Conservation (phyloP, 1,140 invertebrate species). For the Megalopta genalis region DNA sequence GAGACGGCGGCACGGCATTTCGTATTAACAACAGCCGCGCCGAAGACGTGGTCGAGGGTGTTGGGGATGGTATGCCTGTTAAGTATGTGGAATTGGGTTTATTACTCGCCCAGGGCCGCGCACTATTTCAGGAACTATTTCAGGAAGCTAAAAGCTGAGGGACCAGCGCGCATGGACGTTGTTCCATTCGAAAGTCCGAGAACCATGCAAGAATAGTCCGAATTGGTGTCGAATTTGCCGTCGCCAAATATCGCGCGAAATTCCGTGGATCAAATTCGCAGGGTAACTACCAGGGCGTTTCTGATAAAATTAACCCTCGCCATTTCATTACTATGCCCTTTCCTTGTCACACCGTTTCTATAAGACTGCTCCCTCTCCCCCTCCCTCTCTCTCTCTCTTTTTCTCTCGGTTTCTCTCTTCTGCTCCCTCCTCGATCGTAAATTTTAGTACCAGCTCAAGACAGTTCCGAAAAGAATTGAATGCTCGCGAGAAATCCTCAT, state of each 20-base stretch:
- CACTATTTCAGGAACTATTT: slow-evolving; percentile 65
- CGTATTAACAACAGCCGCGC: slow-evolving; percentile 42
- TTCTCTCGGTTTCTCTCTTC: background rate
- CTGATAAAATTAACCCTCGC: slow-evolving; percentile 32
- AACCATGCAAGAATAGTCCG: slow-evolving; percentile 17
- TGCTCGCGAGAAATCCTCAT: background rate
- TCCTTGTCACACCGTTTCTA: background rate
- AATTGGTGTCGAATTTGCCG: slow-evolving; percentile 44
- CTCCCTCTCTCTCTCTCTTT: background rate
- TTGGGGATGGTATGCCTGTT: slow-evolving; percentile 55
- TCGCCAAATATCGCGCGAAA: slow-evolving; percentile 50
- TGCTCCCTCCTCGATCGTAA: background rate
- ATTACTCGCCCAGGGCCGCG: slow-evolving; percentile 55
- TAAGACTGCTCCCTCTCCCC: too few species aligned
- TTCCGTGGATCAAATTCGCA: slow-evolving; percentile 27
- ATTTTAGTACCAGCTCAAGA: background rate
- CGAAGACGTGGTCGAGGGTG: slow-evolving; percentile 33
- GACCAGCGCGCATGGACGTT: slow-evolving; percentile 15
- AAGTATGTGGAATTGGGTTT: slow-evolving; percentile 67
- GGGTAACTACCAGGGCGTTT: slow-evolving; percentile 27
- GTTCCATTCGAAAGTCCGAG: slow-evolving; percentile 48
- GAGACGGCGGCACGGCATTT: slow-evolving; percentile 26
- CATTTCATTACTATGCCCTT: background rate
- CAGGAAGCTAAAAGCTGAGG: slow-evolving; percentile 53
- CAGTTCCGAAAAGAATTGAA: background rate